phyloP scores from a whole-genome alignment of 2,888 invertebrate genomes.

The Andrena flavipes region DNA sequence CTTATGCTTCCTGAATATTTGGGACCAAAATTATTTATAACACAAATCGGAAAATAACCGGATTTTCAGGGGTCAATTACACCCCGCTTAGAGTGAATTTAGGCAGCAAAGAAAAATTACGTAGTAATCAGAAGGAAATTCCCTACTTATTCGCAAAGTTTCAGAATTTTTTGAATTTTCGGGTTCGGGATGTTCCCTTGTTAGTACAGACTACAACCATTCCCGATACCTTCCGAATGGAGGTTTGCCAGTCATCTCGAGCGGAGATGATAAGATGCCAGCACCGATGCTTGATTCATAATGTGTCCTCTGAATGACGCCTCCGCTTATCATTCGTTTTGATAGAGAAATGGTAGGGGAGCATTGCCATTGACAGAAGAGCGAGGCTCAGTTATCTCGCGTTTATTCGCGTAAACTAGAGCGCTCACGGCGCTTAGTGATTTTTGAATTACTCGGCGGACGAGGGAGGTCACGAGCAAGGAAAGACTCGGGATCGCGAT shows the following conservation, averaged over 20 bases:
- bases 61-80: too few species aligned
- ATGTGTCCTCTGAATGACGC: slow-evolving; percentile 75
- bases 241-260: neutral
- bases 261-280: slow-evolving; percentile 73
- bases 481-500: slow-evolving; percentile 71
- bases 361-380: slow-evolving; percentile 75
- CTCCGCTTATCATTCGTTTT: slow-evolving; percentile 79
- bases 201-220: slow-evolving; percentile 56
- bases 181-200: too few species aligned
- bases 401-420: slow-evolving; percentile 80
- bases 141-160: too few species aligned
- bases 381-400: slow-evolving; percentile 80
- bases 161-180: too few species aligned
- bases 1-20: too few species aligned
- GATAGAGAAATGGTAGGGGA: slow-evolving; percentile 78
- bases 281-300: slow-evolving; percentile 70
- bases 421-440: slow-evolving; percentile 68
- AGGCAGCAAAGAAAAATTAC: too few species aligned
- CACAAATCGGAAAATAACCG: too few species aligned
- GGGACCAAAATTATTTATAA: too few species aligned
- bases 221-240: slow-evolving; percentile 45
- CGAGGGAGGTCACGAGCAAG: slow-evolving; percentile 49
- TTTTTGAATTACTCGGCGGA: slow-evolving; percentile 55
- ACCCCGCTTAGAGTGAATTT: too few species aligned
- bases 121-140: too few species aligned